phyloP scores from a whole-genome alignment of 2,888 invertebrate species.

The Cylindroiulus punctatus region DNA sequence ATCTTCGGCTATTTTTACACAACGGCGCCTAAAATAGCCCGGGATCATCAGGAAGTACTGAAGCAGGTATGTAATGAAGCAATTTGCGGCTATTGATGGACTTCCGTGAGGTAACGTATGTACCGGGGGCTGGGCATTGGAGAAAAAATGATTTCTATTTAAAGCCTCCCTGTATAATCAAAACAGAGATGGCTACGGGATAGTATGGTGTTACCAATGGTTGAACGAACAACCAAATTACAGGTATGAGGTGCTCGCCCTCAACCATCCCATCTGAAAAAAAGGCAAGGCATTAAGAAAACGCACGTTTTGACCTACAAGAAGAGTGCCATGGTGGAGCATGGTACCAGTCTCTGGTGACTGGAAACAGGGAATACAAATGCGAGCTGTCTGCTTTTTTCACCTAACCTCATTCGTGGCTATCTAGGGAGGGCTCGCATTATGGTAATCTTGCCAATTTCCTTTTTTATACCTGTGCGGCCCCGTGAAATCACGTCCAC shows the following conservation, averaged over 20 bases:
- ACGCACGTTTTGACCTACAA: conserved; percentile 36
- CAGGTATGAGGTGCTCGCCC: conserved; percentile 14
- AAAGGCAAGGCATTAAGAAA: neutral
- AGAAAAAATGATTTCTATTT: conserved; percentile 10
- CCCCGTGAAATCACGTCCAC: neutral
- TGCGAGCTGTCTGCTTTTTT: conserved; percentile 13
- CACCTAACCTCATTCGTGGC: neutral
- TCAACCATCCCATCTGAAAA: neutral
- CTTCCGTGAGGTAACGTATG: conserved; percentile 12
- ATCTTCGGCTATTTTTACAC: conserved; percentile 7
- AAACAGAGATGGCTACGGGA: neutral
- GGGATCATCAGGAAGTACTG: conserved; percentile 7
- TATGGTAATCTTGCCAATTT: neutral
- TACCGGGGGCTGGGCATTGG: neutral
- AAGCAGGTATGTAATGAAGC: neutral
- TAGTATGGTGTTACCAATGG: neutral
- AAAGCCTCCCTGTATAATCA: neutral
- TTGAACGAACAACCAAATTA: neutral
- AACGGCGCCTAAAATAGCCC: conserved; percentile 9
- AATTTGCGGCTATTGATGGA: neutral
- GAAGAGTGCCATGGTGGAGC: conserved; percentile 9
- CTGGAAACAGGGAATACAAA: neutral
- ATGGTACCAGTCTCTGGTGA: neutral
- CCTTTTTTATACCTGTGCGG: neutral
- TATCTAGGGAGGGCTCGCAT: neutral